Conservation (phyloP, 2,797 vertebrate genomes). For the Protonibea diacanthus region DNA sequence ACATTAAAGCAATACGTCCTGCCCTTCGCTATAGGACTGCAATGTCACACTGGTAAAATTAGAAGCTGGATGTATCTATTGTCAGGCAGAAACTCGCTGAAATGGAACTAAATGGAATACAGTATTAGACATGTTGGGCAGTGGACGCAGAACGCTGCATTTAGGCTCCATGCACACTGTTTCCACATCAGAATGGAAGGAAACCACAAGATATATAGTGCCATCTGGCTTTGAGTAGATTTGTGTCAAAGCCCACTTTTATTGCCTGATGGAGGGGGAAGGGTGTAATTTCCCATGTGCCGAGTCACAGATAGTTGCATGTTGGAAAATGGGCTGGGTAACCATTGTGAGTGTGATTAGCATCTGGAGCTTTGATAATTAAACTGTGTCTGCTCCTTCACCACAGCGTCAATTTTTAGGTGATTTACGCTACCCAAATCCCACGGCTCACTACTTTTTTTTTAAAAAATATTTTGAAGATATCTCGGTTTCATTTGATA, state of each 20-base stretch:
- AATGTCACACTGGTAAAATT: conserved; percentile 69
- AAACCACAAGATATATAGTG: conserved; percentile 79
- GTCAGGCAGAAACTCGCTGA: conserved; percentile 72
- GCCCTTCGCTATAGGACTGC: conserved; percentile 40
- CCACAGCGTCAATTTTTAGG: conserved; percentile 41
- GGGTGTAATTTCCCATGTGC: conserved; percentile 80
- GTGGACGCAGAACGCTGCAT: conserved; percentile 47
- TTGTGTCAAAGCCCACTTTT: conserved; percentile 82
- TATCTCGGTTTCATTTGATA: conserved; percentile 27
- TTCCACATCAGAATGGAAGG: conserved; percentile 72
- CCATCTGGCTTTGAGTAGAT: conserved; percentile 81
- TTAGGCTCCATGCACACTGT: conserved; percentile 45
- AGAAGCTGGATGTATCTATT: conserved; percentile 67
- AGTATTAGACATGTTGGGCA: conserved; percentile 58
- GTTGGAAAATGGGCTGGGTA: conserved; percentile 78
- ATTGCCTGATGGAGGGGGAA: conserved; percentile 73
- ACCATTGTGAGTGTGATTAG: conserved; percentile 77
- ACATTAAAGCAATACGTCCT: conserved; percentile 39
- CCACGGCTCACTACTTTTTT: neutral
- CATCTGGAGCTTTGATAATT: conserved; percentile 81
- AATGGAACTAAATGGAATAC: conserved; percentile 66
- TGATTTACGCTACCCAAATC: conserved; percentile 48
- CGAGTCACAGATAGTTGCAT: conserved; percentile 79
- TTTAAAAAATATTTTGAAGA: conserved; percentile 12
- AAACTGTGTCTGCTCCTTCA: conserved; percentile 65